A percentile compares a stretch with the other conserved stretches of the same genome.
These are phyloP conservation scores for Theretra japonica DNA, from an alignment of 2,888 invertebrate species.

Conservation along the genomic window DNA sequence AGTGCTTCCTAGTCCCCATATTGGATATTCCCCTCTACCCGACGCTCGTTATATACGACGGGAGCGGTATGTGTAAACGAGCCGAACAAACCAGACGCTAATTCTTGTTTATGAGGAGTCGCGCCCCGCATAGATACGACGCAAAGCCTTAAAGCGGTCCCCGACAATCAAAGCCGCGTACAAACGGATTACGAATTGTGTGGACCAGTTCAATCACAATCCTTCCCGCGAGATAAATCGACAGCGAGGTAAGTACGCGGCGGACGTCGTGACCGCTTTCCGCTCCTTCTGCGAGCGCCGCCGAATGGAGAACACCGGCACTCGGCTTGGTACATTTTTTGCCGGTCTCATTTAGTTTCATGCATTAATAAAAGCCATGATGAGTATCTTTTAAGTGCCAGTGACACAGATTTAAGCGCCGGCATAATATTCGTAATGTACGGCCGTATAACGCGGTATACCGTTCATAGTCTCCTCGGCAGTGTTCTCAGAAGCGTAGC, in stretches of 20 bases:
- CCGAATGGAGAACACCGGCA: conserved; percentile 39
- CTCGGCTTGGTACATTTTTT: conserved; percentile 50
- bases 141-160: conserved; percentile 65
- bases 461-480: conserved; percentile 67
- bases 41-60: conserved; percentile 72
- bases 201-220: conserved; percentile 58
- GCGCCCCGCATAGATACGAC: conserved; percentile 66
- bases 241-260: conserved; percentile 54
- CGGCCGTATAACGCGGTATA: conserved; percentile 58
- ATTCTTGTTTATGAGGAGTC: conserved; percentile 81
- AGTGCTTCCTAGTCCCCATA: conserved; percentile 73
- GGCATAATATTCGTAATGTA: conserved; percentile 73
- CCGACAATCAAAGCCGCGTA: conserved; percentile 67
- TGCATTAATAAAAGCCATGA: conserved; percentile 63
- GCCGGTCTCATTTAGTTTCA: conserved; percentile 57
- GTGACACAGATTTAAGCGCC: conserved; percentile 67
- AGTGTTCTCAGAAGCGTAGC: conserved; percentile 74
- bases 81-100: conserved; percentile 76
- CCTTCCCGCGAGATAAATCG: conserved; percentile 60
- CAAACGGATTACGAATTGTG: conserved; percentile 59
- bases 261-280: conserved; percentile 55
- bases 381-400: conserved; percentile 64
- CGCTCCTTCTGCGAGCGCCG: conserved; percentile 33
- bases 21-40: conserved; percentile 61
- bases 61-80: conserved; percentile 82